These are phyloP conservation scores for Tachina lurida DNA, from an alignment of 2,888 invertebrate genomes.

Conservation along the genomic window DNA sequence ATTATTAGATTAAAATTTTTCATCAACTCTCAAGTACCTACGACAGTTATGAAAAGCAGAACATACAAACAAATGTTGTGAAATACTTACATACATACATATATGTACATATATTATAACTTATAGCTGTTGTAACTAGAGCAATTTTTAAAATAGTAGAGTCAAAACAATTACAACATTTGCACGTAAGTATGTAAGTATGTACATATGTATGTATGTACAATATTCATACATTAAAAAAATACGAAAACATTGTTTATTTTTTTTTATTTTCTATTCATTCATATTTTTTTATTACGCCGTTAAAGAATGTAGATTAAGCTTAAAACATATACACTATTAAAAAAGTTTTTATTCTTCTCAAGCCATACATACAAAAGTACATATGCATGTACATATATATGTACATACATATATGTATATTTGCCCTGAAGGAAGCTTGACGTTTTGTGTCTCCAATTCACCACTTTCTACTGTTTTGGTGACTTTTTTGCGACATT, in stretches of 20 bases:
- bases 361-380: not conserved
- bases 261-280: not conserved
- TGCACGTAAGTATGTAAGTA: not conserved
- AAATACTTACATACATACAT: not conserved
- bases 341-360: not conserved
- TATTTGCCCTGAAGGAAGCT: not conserved
- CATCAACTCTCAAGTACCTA: not conserved
- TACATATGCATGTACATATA: not conserved
- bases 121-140: too few species aligned
- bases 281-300: slow-evolving; percentile 51
- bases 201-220: not conserved
- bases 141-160: not conserved
- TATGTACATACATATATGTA: not conserved
- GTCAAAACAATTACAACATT: not conserved
- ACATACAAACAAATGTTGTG: not conserved
- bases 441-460: too few species aligned
- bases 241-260: not conserved
- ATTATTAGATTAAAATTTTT: not conserved
- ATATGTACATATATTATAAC: too few species aligned
- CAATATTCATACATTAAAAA: not conserved
- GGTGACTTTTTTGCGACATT: too few species aligned
- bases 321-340: slow-evolving; percentile 22
- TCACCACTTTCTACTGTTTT: too few species aligned
- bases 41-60: not conserved
- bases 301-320: slow-evolving; percentile 51